A percentile compares a stretch with the other conserved stretches of the same genome.
phyloP scores from a whole-genome alignment of 1,140 invertebrate genomes.

The Solen grandis region DNA sequence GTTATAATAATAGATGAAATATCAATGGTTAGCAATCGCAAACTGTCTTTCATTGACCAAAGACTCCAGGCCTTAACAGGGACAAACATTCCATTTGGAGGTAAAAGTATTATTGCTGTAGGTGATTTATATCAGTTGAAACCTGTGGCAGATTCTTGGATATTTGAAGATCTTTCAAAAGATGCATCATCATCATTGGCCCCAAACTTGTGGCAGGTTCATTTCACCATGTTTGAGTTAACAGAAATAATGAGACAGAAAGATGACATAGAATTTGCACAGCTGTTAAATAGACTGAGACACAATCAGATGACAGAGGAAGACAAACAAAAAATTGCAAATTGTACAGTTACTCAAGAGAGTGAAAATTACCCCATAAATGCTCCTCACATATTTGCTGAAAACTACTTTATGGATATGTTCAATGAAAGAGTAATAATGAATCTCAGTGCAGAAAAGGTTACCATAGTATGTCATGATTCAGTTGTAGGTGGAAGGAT shows the following conservation, averaged over 20 bases:
- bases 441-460: not conserved
- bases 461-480: not conserved
- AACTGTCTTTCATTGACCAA: not conserved
- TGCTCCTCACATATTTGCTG: conserved; percentile 7
- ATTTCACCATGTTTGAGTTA: conserved; percentile 32
- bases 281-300: conserved; percentile 23
- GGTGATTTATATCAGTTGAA: conserved; percentile 47
- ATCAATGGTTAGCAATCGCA: conserved; percentile 15
- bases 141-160: conserved; percentile 44
- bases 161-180: conserved; percentile 14
- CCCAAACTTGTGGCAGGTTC: conserved; percentile 17
- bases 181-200: conserved; percentile 17
- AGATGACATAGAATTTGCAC: conserved; percentile 19
- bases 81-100: no score
- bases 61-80: no score
- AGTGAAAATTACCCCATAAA: not conserved
- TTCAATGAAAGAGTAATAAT: not conserved
- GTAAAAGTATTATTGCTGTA: conserved; percentile 43
- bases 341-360: not conserved
- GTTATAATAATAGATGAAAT: conserved; percentile 16
- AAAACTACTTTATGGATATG: no score
- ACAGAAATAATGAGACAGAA: conserved; percentile 36
- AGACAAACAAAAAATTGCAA: not conserved
- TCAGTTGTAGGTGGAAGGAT: not conserved
- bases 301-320: not conserved